These are phyloP conservation scores for Orthosia cruda DNA, from an alignment of 2,888 invertebrate genomes.

Conservation along the genomic window DNA sequence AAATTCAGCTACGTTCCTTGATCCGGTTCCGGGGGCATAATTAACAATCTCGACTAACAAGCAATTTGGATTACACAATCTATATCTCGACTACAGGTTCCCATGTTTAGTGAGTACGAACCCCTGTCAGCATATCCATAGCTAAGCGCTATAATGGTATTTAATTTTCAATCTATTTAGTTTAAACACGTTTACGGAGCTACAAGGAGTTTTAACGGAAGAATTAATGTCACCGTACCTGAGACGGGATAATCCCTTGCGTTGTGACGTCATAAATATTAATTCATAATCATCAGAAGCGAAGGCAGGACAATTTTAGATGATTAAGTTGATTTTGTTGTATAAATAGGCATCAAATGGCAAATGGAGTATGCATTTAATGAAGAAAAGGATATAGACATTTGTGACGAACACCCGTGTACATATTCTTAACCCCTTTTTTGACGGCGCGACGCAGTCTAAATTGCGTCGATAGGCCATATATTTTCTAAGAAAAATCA, in stretches of 20 bases:
- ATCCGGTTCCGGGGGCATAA: conserved; percentile 40
- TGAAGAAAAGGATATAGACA: conserved; percentile 11
- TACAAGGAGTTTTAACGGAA: conserved; percentile 62
- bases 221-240: conserved; percentile 64
- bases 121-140: conserved; percentile 52
- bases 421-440: neutral
- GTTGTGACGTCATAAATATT: conserved; percentile 69
- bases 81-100: conserved; percentile 42
- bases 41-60: conserved; percentile 60
- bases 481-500: too few relatives aligned
- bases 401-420: conserved; percentile 15
- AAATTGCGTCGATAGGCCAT: too few relatives aligned
- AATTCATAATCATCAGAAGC: conserved; percentile 57
- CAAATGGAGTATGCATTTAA: conserved; percentile 23
- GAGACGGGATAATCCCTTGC: conserved; percentile 63
- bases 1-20: conserved; percentile 2
- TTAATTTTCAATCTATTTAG: conserved; percentile 68
- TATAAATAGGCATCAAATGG: conserved; percentile 21
- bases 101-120: conserved; percentile 50
- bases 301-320: conserved; percentile 41
- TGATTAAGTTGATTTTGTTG: conserved; percentile 34
- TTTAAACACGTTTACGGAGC: conserved; percentile 65
- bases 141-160: conserved; percentile 43
- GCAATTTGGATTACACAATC: conserved; percentile 63
- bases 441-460: too few relatives aligned